These are phyloP conservation scores for Siniperca obscura DNA, from an alignment of 2,797 vertebrate genomes.

Conservation along the genomic window DNA sequence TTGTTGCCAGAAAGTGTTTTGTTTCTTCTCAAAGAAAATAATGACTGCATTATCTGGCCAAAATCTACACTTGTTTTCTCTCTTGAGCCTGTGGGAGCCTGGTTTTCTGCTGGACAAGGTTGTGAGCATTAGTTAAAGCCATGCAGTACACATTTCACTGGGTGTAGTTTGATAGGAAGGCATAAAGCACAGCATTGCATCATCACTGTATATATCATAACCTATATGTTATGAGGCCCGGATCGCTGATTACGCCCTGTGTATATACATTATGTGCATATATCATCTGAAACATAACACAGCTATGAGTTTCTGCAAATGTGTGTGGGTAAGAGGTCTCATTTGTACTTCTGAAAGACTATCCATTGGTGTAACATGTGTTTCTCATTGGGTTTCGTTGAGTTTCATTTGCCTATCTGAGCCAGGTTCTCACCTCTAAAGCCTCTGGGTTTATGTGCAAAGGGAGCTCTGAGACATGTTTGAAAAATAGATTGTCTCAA, in stretches of 20 bases:
- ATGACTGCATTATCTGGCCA: slow-evolving; percentile 64
- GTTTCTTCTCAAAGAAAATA: slow-evolving; percentile 71
- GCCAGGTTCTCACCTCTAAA: slow-evolving; percentile 73
- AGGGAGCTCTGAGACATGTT: slow-evolving; percentile 52
- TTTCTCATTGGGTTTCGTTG: slow-evolving; percentile 70
- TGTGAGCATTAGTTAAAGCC: slow-evolving; percentile 36
- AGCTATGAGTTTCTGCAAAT: slow-evolving; percentile 16
- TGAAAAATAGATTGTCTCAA: slow-evolving; percentile 52
- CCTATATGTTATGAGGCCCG: slow-evolving; percentile 44
- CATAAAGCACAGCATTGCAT: slow-evolving; percentile 64
- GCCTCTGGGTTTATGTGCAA: slow-evolving; percentile 57
- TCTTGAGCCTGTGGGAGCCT: slow-evolving; percentile 49
- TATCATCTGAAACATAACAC: slow-evolving; percentile 73
- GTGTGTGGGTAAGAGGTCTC: slow-evolving; percentile 16
- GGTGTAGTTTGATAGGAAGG: slow-evolving; percentile 48
- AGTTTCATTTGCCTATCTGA: slow-evolving; percentile 64
- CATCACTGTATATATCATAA: slow-evolving; percentile 61
- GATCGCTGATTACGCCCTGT: slow-evolving; percentile 56
- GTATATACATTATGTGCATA: slow-evolving; percentile 47
- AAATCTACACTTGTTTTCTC: slow-evolving; percentile 65
- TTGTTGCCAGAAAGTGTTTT: slow-evolving; percentile 65
- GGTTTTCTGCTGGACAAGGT: slow-evolving; percentile 36
- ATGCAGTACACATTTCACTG: slow-evolving; percentile 30
- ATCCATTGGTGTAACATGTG: slow-evolving; percentile 70
- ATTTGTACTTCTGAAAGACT: slow-evolving; percentile 19